A percentile compares a stretch with the other conserved stretches of the same genome.
These are phyloP conservation scores for Phainopepla nitens DNA, from an alignment of 2,113 vertebrate species.

Conservation along the genomic window DNA sequence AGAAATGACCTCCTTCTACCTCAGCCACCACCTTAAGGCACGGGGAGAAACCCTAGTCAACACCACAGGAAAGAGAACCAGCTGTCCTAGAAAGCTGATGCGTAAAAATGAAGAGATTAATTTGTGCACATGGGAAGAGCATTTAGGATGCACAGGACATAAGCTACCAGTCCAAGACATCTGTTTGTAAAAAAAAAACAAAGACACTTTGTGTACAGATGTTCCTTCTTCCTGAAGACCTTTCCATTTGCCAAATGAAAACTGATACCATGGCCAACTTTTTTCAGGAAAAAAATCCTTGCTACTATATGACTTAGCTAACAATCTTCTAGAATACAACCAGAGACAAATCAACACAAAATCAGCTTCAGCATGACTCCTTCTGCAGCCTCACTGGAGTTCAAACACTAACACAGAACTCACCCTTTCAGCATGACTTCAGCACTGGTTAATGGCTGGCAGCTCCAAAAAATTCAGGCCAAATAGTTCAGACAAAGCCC, in stretches of 20 bases:
- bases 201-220: slow-evolving; percentile 74
- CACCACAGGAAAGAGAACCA: not conserved
- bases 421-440: not conserved
- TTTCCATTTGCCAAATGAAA: slow-evolving; percentile 63
- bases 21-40: not conserved
- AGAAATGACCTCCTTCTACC: not conserved
- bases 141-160: slow-evolving; percentile 44
- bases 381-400: not conserved
- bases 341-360: not conserved
- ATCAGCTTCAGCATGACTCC: not conserved
- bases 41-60: rapidly evolving
- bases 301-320: not conserved
- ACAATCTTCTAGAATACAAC: not conserved
- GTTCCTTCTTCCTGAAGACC: slow-evolving; percentile 59
- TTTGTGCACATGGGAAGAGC: not conserved
- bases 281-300: not conserved
- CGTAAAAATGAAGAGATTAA: not conserved
- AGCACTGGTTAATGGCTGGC: not conserved
- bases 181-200: slow-evolving; percentile 71
- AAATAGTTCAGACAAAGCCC: not conserved
- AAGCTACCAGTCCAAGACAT: slow-evolving; percentile 72
- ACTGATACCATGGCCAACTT: not conserved
- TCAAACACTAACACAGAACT: not conserved
- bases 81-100: not conserved
- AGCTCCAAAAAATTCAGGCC: not conserved